These are phyloP conservation scores for Hypomecis punctinalis DNA, from an alignment of 2,888 invertebrate genomes.

Conservation along the genomic window DNA sequence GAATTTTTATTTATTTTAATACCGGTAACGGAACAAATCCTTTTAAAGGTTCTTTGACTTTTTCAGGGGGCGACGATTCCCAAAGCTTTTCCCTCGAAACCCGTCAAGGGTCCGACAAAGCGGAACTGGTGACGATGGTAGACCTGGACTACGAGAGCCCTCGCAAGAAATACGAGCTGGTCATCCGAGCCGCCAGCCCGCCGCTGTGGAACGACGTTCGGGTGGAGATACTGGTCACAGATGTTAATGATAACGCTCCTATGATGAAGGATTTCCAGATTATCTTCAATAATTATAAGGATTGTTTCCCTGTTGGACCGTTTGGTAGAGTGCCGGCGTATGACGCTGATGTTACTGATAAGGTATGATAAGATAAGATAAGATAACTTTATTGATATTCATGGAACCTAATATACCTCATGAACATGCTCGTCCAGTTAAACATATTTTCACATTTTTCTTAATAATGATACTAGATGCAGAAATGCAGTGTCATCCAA, in stretches of 20 bases:
- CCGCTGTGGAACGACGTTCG: slow-evolving; percentile 95
- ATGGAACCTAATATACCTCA: too few species aligned
- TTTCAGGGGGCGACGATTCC: slow-evolving; percentile 92
- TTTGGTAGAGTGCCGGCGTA: slow-evolving; percentile 96
- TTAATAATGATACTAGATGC: too few species aligned
- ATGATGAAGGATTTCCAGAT: slow-evolving; percentile 95
- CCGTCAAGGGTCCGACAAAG: slow-evolving; percentile 92
- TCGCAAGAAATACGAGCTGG: slow-evolving; percentile 94
- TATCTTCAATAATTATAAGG: slow-evolving; percentile 97
- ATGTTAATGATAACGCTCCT: slow-evolving; percentile 98
- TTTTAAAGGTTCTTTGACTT: not conserved
- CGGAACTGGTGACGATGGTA: slow-evolving; percentile 94
- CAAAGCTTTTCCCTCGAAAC: slow-evolving; percentile 93
- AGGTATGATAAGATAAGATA: too few species aligned
- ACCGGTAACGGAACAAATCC: too few species aligned
- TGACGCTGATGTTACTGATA: slow-evolving; percentile 97
- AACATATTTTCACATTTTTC: too few species aligned
- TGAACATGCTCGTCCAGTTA: too few species aligned
- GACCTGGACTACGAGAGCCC: slow-evolving; percentile 98
- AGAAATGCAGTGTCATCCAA: too few species aligned
- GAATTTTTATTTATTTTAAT: too few species aligned
- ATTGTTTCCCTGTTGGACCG: slow-evolving; percentile 96
- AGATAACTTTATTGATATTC: too few species aligned
- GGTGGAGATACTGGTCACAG: slow-evolving; percentile 95
- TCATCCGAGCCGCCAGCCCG: slow-evolving; percentile 95